Conservation (phyloP, 2,113 vertebrate genomes). For the Salminus brasiliensis region DNA sequence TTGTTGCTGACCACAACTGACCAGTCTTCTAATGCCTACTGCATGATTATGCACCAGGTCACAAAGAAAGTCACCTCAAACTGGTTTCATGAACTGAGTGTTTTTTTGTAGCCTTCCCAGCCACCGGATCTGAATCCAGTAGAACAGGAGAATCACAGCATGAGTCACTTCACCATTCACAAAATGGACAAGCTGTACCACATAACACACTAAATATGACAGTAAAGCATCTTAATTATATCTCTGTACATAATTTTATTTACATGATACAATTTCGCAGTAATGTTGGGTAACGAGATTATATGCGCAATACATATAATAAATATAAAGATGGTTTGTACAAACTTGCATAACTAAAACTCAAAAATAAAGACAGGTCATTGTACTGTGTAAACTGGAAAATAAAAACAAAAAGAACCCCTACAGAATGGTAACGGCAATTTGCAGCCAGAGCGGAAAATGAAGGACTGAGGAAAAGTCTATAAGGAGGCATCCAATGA, state of each 20-base stretch:
- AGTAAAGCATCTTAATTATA: conserved; percentile 15
- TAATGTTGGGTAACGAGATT: conserved; percentile 85
- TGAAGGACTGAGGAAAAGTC: conserved; percentile 9
- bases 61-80: no score
- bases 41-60: no score
- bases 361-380: conserved; percentile 47
- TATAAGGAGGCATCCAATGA: neutral
- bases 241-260: conserved; percentile 97
- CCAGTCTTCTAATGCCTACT: no score
- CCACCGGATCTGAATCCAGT: no score
- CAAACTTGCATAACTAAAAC: conserved; percentile 87
- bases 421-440: conserved; percentile 45
- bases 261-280: conserved; percentile 93
- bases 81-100: no score
- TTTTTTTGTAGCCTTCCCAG: no score
- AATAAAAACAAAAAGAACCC: neutral
- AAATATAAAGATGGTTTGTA: conserved; percentile 95
- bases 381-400: conserved; percentile 36
- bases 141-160: no score
- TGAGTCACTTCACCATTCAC: no score
- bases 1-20: no score
- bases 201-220: no score
- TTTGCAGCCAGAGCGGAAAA: conserved; percentile 54
- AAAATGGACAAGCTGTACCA: no score
- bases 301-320: conserved; percentile 92